A percentile compares a stretch with the other conserved stretches of the same genome.
Evolutionary conservation across 1,140 invertebrate genomes (phyloP).

Genomic region (Araneus ventricosus): DNA sequence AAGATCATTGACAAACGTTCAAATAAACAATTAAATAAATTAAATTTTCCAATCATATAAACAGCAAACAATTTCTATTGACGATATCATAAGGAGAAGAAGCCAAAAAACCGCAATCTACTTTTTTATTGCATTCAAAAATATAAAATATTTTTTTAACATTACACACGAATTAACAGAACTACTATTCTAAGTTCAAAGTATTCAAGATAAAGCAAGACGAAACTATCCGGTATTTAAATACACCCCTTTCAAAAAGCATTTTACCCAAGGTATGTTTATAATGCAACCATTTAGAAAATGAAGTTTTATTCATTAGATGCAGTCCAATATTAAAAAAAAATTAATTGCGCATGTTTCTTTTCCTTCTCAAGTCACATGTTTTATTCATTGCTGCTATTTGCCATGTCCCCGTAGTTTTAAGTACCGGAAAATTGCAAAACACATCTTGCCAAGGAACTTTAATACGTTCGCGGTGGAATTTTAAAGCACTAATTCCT

Average conservation of each 20-base stretch:
- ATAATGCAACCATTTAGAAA: background rate
- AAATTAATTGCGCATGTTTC: background rate
- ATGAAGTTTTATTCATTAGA: background rate
- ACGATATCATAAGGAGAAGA: too few relatives aligned
- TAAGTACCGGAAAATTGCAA: constrained; percentile 29
- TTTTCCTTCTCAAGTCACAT: background rate
- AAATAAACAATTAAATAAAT: too few relatives aligned
- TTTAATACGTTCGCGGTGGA: background rate
- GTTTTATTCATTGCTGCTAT: constrained; percentile 27
- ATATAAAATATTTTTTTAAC: too few relatives aligned
- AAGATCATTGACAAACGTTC: too few relatives aligned
- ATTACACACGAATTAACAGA: too few relatives aligned
- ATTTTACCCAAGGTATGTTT: background rate
- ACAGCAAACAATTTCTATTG: too few relatives aligned
- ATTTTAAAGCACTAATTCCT: constrained; percentile 26
- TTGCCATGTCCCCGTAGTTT: background rate
- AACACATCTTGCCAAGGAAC: background rate
- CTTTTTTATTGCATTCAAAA: too few relatives aligned
- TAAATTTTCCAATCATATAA: too few relatives aligned
- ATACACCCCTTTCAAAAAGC: background rate
- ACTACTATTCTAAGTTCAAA: too few relatives aligned
- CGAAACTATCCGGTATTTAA: background rate
- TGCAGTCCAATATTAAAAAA: background rate
- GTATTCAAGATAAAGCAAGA: too few relatives aligned
- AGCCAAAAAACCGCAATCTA: too few relatives aligned